Evolutionary conservation across 2,113 vertebrate genomes (phyloP).

Genomic region (Gymnorhina tibicen): DNA sequence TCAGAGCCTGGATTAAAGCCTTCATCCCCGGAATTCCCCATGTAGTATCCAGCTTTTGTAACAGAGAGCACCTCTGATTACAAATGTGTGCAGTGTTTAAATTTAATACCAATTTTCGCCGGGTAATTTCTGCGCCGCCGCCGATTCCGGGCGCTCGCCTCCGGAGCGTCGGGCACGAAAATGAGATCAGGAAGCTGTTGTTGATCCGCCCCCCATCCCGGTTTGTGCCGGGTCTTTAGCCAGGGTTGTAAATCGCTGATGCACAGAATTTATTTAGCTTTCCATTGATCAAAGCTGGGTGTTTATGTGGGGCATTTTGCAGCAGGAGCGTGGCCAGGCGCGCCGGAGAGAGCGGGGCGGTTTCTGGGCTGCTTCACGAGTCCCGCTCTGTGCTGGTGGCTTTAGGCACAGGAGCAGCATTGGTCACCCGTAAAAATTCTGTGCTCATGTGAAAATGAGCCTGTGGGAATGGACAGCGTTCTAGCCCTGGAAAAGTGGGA

Average conservation of each 20-base stretch:
- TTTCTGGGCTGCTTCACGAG: neutral
- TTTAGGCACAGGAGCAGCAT: accelerated
- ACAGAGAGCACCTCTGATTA: neutral
- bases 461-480: neutral
- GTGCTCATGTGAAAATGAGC: accelerated
- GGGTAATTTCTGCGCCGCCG: accelerated
- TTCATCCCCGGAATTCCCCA: neutral
- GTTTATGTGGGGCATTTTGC: neutral
- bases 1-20: neutral
- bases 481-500: neutral
- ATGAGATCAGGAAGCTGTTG: neutral
- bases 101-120: accelerated
- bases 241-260: neutral
- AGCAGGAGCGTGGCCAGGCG: neutral
- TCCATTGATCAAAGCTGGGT: neutral
- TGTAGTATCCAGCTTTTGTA: neutral
- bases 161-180: neutral
- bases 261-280: neutral
- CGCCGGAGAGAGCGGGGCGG: accelerated
- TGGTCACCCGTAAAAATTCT: accelerated
- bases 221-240: neutral
- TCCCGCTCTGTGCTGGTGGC: accelerated
- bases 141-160: accelerated
- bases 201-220: neutral
- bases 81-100: neutral